These are phyloP conservation scores for Homarus gammarus DNA, from an alignment of 2,888 invertebrate species.

Conservation along the genomic window DNA sequence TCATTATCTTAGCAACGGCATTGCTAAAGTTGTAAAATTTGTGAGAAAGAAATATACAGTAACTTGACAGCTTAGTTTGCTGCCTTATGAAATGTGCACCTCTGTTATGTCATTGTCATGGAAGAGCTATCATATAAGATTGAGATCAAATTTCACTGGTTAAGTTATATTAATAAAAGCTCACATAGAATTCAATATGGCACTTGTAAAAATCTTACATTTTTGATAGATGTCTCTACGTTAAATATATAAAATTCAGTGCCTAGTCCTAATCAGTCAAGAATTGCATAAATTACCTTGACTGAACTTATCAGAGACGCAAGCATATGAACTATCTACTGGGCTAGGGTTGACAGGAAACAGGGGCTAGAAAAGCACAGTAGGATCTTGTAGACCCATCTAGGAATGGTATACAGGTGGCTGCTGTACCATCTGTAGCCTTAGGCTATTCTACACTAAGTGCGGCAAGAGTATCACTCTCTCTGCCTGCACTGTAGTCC, in stretches of 20 bases:
- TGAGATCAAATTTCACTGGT: conserved; percentile 69
- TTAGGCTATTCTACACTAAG: conserved; percentile 70
- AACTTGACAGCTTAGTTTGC: conserved; percentile 31
- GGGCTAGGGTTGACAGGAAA: conserved; percentile 57
- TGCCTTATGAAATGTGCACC: conserved; percentile 20
- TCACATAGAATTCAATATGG: conserved; percentile 59
- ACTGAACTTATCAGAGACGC: conserved; percentile 58
- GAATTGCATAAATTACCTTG: conserved; percentile 40
- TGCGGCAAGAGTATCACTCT: conserved; percentile 60
- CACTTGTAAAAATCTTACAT: conserved; percentile 33
- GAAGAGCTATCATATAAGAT: conserved; percentile 57
- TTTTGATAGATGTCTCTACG: conserved; percentile 19
- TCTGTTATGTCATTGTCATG: conserved; percentile 58
- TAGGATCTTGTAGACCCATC: conserved; percentile 57
- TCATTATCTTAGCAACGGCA: conserved; percentile 24
- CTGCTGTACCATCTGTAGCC: conserved; percentile 47
- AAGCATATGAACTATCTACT: conserved; percentile 52
- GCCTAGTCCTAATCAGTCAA: conserved; percentile 46
- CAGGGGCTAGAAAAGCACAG: conserved; percentile 72
- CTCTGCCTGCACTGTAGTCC: conserved; percentile 50
- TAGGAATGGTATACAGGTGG: conserved; percentile 71
- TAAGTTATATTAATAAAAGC: conserved; percentile 42
- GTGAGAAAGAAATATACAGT: conserved; percentile 28
- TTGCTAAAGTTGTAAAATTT: conserved; percentile 39
- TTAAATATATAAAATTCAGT: conserved; percentile 18